Evolutionary conservation across 1,140 invertebrate species (phyloP).

Genomic region (Tribolium madens): DNA sequence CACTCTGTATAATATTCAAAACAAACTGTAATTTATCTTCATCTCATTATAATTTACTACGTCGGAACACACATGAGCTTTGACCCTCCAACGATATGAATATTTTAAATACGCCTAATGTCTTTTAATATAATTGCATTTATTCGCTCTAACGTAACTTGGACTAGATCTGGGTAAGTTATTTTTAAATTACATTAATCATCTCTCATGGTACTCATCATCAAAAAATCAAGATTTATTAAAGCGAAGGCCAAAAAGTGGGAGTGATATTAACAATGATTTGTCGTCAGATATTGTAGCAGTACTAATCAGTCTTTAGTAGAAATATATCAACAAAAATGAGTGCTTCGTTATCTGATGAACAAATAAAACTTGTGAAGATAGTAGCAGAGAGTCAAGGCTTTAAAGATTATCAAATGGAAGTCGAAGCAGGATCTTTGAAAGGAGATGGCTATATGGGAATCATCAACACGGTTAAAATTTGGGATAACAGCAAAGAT

Average conservation of each 20-base stretch:
- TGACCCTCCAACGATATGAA: too few species aligned
- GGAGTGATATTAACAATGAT: conserved; percentile 13
- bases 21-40: too few species aligned
- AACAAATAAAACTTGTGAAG: not conserved
- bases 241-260: not conserved
- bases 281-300: not conserved
- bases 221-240: not conserved
- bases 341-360: conserved; percentile 5
- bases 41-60: too few species aligned
- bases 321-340: conserved; percentile 14
- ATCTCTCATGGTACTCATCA: not conserved
- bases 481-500: conserved; percentile 35
- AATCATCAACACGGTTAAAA: conserved; percentile 46
- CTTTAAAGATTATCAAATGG: conserved; percentile 47
- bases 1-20: too few species aligned
- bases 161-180: conserved; percentile 1
- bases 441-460: conserved; percentile 58
- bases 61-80: too few species aligned
- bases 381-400: conserved; percentile 43
- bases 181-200: conserved; percentile 16
- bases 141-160: not conserved
- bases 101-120: too few species aligned
- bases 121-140: too few species aligned
- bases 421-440: conserved; percentile 41
- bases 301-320: not conserved